Conservation (phyloP, 92 coral and sea anemone genomes). For the Siderastrea siderea region DNA sequence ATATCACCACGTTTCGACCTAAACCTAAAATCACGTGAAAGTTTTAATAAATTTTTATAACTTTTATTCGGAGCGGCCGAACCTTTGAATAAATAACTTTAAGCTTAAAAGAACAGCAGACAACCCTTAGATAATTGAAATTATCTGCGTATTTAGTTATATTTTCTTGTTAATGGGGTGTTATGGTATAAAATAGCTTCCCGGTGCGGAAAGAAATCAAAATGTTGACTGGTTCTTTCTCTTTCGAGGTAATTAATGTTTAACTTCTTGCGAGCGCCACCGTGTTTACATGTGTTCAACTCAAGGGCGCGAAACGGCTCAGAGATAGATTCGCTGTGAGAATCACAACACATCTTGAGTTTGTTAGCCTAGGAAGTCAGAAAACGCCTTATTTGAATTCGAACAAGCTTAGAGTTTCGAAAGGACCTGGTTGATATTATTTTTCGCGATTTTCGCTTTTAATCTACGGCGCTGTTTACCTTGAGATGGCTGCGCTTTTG, state of each 20-base stretch:
- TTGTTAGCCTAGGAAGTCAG: not conserved
- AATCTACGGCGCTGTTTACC: constrained; percentile 3
- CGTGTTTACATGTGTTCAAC: constrained; percentile 18
- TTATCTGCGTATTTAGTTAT: not conserved
- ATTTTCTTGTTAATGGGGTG: not conserved
- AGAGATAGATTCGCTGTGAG: not conserved
- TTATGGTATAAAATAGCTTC: constrained; percentile 3
- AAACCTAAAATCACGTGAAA: not conserved
- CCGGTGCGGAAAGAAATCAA: constrained; percentile 2
- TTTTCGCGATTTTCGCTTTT: constrained; percentile 1
- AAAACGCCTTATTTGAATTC: not conserved
- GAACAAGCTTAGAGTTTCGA: not conserved
- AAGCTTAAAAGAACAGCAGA: not conserved
- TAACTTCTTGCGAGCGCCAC: constrained; percentile 14
- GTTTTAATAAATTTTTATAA: not conserved
- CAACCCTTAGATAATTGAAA: not conserved
- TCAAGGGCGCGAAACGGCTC: constrained; percentile 22
- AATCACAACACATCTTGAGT: not conserved
- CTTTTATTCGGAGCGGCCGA: not conserved
- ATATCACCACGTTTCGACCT: too few relatives aligned
- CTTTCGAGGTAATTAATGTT: constrained; percentile 18
- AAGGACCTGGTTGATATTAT: not conserved
- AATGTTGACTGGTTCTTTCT: constrained; percentile 10
- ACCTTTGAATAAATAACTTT: not conserved
- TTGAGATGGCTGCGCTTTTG: constrained; percentile 8